Evolutionary conservation across 2,797 vertebrate species (phyloP).

Genomic region (Choloepus didactylus): DNA sequence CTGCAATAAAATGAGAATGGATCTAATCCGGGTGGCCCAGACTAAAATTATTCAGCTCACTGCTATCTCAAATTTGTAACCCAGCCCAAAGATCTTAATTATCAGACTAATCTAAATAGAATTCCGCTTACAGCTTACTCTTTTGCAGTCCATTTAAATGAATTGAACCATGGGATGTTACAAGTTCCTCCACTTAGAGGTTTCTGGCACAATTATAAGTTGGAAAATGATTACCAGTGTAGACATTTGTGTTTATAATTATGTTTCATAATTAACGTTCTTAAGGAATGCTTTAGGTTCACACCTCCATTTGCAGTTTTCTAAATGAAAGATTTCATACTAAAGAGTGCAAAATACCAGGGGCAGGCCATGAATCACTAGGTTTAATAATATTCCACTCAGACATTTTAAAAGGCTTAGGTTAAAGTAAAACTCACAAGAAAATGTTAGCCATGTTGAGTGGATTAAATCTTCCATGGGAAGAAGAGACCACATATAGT

Average conservation of each 20-base stretch:
- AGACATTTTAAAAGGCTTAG: constrained; percentile 58
- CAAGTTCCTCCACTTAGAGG: not conserved
- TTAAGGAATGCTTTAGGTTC: constrained; percentile 36
- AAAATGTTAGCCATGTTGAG: constrained; percentile 15
- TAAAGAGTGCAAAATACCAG: constrained; percentile 68
- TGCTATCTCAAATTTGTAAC: not conserved
- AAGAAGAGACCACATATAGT: not conserved
- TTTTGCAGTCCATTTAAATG: not conserved
- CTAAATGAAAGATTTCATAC: constrained; percentile 65
- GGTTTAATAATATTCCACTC: constrained; percentile 46
- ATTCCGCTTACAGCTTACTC: not conserved
- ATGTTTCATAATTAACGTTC: constrained; percentile 66
- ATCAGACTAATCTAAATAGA: constrained; percentile 15
- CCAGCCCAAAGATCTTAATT: not conserved
- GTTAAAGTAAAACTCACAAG: constrained; percentile 17
- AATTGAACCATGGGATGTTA: not conserved
- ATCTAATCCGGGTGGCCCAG: not conserved
- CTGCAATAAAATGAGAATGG: no score
- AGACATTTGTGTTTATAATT: constrained; percentile 71
- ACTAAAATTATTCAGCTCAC: not conserved
- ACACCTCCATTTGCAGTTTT: constrained; percentile 63
- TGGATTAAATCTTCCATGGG: constrained; percentile 32
- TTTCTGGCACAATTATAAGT: constrained; percentile 29
- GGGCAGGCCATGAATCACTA: constrained; percentile 34
- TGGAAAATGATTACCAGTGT: constrained; percentile 32